A percentile compares a stretch with the other conserved stretches of the same genome.
These are phyloP conservation scores for Hedychridium roseum DNA, from an alignment of 2,888 invertebrate species.

Conservation along the genomic window DNA sequence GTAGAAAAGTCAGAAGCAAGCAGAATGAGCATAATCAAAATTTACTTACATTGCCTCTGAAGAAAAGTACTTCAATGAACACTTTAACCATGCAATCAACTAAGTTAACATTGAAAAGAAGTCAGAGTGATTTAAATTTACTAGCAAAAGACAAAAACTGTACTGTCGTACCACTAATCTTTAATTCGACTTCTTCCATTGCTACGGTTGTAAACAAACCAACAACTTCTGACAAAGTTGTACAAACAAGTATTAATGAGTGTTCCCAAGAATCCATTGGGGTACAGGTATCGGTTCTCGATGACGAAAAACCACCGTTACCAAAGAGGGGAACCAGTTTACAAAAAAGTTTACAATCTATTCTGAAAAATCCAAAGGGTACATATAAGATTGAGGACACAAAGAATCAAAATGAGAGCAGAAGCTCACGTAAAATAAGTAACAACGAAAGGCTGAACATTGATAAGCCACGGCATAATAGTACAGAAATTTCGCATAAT, in stretches of 20 bases:
- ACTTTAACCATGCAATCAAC: conserved; percentile 37
- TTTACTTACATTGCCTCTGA: conserved; percentile 35
- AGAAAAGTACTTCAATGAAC: conserved; percentile 60
- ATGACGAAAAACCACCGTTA: conserved; percentile 53
- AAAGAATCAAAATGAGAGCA: conserved; percentile 13
- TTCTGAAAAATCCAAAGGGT: conserved; percentile 48
- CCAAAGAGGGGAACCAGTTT: conserved; percentile 52
- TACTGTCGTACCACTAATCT: conserved; percentile 44
- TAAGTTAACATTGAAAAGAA: conserved; percentile 48
- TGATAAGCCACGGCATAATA: conserved; percentile 55
- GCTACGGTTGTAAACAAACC: conserved; percentile 61
- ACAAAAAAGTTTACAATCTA: conserved; percentile 45
- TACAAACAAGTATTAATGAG: conserved; percentile 50
- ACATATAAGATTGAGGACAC: conserved; percentile 43
- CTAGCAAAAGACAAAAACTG: conserved; percentile 43
- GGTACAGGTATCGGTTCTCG: conserved; percentile 53
- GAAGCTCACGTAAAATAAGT: conserved; percentile 5
- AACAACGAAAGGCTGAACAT: conserved; percentile 46
- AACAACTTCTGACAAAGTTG: conserved; percentile 54
- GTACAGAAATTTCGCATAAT: conserved; percentile 43
- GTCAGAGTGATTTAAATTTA: conserved; percentile 58
- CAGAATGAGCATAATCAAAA: conserved; percentile 16
- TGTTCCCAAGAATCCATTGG: conserved; percentile 54
- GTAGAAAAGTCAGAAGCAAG: conserved; percentile 15
- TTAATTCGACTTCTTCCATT: conserved; percentile 60